These are phyloP conservation scores for Geococcyx californianus DNA, from an alignment of 2,113 vertebrate species.

Conservation along the genomic window DNA sequence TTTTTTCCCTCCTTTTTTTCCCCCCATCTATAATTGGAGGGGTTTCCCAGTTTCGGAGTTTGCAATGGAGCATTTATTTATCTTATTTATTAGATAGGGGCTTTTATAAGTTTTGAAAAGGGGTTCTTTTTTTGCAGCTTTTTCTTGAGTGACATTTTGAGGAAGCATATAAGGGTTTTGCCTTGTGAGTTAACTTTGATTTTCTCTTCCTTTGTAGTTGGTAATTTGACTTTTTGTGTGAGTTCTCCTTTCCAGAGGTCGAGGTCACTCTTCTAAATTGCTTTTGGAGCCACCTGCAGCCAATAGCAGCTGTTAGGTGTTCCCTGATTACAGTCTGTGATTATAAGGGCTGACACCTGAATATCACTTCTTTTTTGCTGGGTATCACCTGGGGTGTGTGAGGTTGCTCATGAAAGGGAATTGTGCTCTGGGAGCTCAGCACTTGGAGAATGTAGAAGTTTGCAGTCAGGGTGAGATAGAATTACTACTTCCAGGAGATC, in stretches of 20 bases:
- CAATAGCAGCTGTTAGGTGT: neutral
- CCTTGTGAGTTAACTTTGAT: neutral
- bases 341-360: neutral
- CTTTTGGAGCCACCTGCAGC: neutral
- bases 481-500: neutral
- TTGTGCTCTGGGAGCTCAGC: rapidly evolving
- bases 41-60: rapidly evolving
- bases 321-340: neutral
- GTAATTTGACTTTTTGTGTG: rapidly evolving
- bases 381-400: rapidly evolving
- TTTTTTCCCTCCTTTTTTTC: no score
- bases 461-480: neutral
- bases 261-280: rapidly evolving
- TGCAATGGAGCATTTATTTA: neutral
- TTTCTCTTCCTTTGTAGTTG: neutral
- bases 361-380: rapidly evolving
- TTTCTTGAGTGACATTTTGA: neutral
- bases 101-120: neutral
- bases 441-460: neutral
- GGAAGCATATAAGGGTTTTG: neutral
- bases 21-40: neutral
- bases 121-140: neutral
- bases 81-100: neutral
- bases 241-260: neutral
- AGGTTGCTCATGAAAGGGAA: neutral